Base-by-base conservation (phyloP, 2,888 invertebrate species). In the Drosophila maculinotata region DNA sequence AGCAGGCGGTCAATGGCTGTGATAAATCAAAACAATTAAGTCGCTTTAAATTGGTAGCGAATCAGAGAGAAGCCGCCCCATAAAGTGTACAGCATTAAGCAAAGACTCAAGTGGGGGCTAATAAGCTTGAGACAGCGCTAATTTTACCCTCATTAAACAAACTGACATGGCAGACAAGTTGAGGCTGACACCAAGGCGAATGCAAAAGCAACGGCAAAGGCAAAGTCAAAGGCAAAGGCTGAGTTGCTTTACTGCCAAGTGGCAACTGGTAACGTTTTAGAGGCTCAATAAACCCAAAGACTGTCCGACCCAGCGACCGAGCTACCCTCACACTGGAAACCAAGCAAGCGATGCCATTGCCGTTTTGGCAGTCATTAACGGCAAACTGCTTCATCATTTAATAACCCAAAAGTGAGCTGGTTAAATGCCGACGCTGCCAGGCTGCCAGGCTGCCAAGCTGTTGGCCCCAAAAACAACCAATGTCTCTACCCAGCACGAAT, bases 381-480 rank as follows among this genome's bases (percentile, higher is more conserved):
- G 83, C 81, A 84, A 84, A 84, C 84, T 84, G 84, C 88, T 84
- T 81, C 88, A 87, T 86, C 88, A 84, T 84, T 84, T 84, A 84
- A 87, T 86, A 84, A 87, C 86, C 86, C 86, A 88, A 87, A 85
- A 86, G 88, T 83, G 87, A 87, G 86, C 86, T 85, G 86, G 88
- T 87, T 83, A 83, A 83, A 87, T 87, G 87, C 79, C 80, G 81
- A 67, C 68, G 64, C 70, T 59, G 78, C 47, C 72, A 62, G 67
- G 60, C 66, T 71, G 68, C 47, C 72, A 62, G 67, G 64, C 70
- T 59, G 78, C 47, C 72, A 62, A 65, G 60, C 66, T 71, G 68
- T 68, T 69, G 63, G 58, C 60, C 76, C 77, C 62, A 69, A 76
- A 49, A 64, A 53, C 54, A 68, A 47, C 30, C 71, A 68, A 36